Evolutionary conservation across 2,888 invertebrate species (phyloP), one percentile per base, ranked within the genome.

Genomic region (Parthenolecanium corni): DNA sequence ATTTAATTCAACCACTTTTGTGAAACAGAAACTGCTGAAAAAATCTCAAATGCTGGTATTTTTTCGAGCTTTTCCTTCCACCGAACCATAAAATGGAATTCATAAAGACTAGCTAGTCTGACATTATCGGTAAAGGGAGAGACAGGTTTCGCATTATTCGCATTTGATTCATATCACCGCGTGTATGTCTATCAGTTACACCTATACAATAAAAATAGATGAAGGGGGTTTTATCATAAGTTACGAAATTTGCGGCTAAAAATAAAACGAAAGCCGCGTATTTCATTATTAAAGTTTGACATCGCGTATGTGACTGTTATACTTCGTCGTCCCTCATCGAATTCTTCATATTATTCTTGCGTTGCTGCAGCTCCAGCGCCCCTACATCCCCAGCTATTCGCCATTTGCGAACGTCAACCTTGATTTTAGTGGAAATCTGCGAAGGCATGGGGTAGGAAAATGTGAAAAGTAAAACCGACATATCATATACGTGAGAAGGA

Each of bases 111-210:
- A 40, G 38, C 23, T 53, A 53, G 36, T 53, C 42, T 54, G 42
- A 54, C 54, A 40, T 54, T 54, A 54, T 54, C 54, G 42, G 42
- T 54, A 40, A 20, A 54, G 40, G 54, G 20, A 38, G 31, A 40
- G 54, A 54, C 54, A 54, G 54, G 54, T 38, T 24, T 54, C 54
- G 40, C 40, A 54, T 54, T 54, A 54, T 54, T 54, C 54, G 42
- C 54, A 54, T 54, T 54, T 54, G 54, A 54, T 54, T 54, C 38
- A 40, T 42, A 54, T 54, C 54, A 54, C 18, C 42, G 42, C 40
- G 16, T 5, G 44, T 16, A 9, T 31, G 31, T 31, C 4, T 31
- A 9, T 31, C 4, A 31, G 31, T 31, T 31, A 31, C 31, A 9
- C 9, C 9, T 31, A 9, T 31, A 9, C 31, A 6, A 31, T 31